A percentile compares a stretch with the other conserved stretches of the same genome.
phyloP scores from a whole-genome alignment of 2,888 invertebrate species.

The Spodoptera littoralis region DNA sequence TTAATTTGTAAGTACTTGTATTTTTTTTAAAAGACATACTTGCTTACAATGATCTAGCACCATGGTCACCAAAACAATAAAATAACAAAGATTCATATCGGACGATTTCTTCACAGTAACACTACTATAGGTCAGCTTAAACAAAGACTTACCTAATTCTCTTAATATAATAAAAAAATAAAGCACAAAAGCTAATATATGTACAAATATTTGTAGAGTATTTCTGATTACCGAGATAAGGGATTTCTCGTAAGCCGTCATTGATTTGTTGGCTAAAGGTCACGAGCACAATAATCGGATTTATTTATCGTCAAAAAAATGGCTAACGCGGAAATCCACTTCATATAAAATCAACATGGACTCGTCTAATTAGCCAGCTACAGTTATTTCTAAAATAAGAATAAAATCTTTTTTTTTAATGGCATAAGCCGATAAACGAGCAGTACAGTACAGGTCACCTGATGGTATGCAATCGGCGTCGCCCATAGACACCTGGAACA shows the following conservation, averaged over 20 bases:
- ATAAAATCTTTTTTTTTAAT: too few species aligned
- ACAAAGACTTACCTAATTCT: background rate
- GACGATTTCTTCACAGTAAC: too few species aligned
- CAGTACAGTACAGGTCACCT: too few species aligned
- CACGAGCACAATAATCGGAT: conserved; percentile 44
- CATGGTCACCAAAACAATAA: too few species aligned
- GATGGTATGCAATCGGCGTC: too few species aligned
- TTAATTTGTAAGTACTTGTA: too few species aligned
- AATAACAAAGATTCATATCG: too few species aligned
- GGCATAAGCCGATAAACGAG: too few species aligned
- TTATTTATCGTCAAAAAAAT: conserved; percentile 45
- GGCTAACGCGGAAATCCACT: conserved; percentile 34
- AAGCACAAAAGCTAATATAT: conserved; percentile 9
- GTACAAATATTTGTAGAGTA: conserved; percentile 28
- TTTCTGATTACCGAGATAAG: conserved; percentile 48
- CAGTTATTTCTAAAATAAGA: too few species aligned
- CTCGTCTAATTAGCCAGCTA: background rate
- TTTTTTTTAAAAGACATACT: too few species aligned
- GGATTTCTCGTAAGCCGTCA: conserved; percentile 43
- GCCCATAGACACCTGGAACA: too few species aligned
- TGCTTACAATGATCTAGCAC: too few species aligned
- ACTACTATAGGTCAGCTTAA: background rate
- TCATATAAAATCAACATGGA: conserved; percentile 10
- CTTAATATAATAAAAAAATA: conserved; percentile 8
- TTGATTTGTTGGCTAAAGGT: conserved; percentile 46